Evolutionary conservation across 2,113 vertebrate species (phyloP), one percentile per base, ranked within the genome.

Genomic region (Lepisosteus osseus): DNA sequence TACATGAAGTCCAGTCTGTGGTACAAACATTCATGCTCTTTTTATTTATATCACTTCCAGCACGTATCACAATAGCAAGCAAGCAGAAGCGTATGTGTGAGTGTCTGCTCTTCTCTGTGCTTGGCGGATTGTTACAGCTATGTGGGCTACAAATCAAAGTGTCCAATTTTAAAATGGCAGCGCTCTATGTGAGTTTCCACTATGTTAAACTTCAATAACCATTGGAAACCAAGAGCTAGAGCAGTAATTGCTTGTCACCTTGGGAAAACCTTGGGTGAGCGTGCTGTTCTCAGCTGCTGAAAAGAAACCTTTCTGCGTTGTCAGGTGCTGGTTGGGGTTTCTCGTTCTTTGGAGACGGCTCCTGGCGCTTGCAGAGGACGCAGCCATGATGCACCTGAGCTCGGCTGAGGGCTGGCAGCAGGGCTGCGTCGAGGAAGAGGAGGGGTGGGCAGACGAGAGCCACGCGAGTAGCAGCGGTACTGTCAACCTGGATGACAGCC

Each of bases 401-500:
- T 72, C 77, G 13, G 47, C 45, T 43, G 90, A 95, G 57, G 86
- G 82, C 73, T 95, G 93, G 93, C 84, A 82, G 0, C 85, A 90
- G 61, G 90, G 82, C 78, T 87, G 83, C 2, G 81, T 84, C 78
- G 84, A 80, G 80, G 87, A 43, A 0, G 88, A 93, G 76, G 75
- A 92, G 72, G 77, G 92, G 80, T 94, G 94, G 1, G 86, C 86
- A 82, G 90, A 82, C 83, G 80, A 86, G 74, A 88, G 86, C 74
- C 87, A 88, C 81, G 62, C 77, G 69, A 6, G 70, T 73, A 57
- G 68, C 74, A 80, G 75, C 51, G 72, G 86, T 71, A 79, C 86
- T 0, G 70, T 87, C 4, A 84, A 78, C 74, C 85, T 95, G 84
- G 96, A 97, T 2, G 96, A 99, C 92, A 98, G 96, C 82, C 87